Evolutionary conservation across 2,113 vertebrate species (phyloP).

Genomic region (Triplophysa tibetana): DNA sequence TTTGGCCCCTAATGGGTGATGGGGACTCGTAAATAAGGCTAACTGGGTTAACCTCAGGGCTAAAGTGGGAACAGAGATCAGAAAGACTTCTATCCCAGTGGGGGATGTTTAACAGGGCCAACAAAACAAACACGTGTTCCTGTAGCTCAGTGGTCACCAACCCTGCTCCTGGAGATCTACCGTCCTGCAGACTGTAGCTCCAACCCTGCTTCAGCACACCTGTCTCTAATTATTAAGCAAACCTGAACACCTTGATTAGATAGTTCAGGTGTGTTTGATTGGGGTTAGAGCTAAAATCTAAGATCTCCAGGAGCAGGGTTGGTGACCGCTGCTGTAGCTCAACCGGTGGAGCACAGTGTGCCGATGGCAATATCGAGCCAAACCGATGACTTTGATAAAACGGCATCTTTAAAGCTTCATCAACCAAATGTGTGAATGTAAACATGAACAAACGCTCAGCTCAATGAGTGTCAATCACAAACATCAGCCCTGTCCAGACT

Average conservation of each 20-base stretch:
- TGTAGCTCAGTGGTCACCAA: too few species aligned
- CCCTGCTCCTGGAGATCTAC: too few species aligned
- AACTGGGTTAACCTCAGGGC: slow-evolving; percentile 22
- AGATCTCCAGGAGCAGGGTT: too few species aligned
- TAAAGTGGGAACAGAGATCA: slow-evolving; percentile 18
- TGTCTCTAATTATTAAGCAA: too few species aligned
- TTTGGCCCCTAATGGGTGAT: not conserved
- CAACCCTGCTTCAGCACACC: too few species aligned
- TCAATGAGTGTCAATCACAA: slow-evolving; percentile 17
- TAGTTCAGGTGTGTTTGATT: too few species aligned
- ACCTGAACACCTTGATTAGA: too few species aligned
- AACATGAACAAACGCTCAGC: not conserved
- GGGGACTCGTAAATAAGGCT: slow-evolving; percentile 26
- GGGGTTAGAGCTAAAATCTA: too few species aligned
- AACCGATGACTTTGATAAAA: not conserved
- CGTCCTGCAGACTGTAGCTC: too few species aligned
- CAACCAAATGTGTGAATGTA: not conserved
- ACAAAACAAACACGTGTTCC: not conserved
- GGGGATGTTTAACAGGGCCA: not conserved
- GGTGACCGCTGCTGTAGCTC: too few species aligned
- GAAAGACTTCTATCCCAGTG: not conserved
- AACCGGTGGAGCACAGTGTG: too few species aligned
- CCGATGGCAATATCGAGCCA: too few species aligned
- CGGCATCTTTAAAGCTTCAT: not conserved
- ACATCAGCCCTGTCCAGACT: slow-evolving; percentile 9